These are phyloP conservation scores for Leucoptera coffeella DNA, from an alignment of 2,888 invertebrate species.

Conservation along the genomic window DNA sequence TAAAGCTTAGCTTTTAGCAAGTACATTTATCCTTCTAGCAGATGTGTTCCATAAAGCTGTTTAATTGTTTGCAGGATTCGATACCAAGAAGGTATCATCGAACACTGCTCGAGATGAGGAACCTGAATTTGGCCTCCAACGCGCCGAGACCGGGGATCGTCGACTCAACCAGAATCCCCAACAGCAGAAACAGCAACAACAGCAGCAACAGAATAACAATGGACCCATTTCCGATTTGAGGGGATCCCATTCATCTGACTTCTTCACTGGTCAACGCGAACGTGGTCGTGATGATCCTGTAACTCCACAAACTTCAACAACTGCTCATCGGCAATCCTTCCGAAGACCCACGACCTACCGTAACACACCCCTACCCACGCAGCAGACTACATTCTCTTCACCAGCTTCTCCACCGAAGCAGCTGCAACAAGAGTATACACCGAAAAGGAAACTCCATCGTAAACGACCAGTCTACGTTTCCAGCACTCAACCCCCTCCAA, in stretches of 20 bases:
- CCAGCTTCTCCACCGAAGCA: slow-evolving; percentile 12
- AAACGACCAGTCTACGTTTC: slow-evolving; percentile 31
- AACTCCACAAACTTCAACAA: slow-evolving; percentile 9
- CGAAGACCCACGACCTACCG: slow-evolving; percentile 34
- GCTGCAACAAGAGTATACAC: slow-evolving; percentile 17
- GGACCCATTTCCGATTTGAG: slow-evolving; percentile 56
- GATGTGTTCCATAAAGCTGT: not conserved
- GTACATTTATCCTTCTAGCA: no score
- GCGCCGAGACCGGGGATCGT: slow-evolving; percentile 60
- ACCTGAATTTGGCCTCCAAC: slow-evolving; percentile 64
- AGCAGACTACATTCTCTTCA: slow-evolving; percentile 3
- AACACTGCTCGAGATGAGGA: slow-evolving; percentile 62
- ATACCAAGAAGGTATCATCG: slow-evolving; percentile 52
- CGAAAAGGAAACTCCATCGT: slow-evolving; percentile 31
- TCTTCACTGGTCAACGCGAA: slow-evolving; percentile 57
- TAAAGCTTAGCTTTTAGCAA: no score
- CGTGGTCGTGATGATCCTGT: slow-evolving; percentile 32
- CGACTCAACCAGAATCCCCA: slow-evolving; percentile 25
- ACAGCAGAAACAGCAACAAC: no score
- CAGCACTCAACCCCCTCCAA: slow-evolving; percentile 17
- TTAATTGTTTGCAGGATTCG: slow-evolving; percentile 54
- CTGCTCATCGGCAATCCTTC: slow-evolving; percentile 19
- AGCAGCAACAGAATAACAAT: slow-evolving; percentile 12
- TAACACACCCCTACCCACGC: slow-evolving; percentile 17
- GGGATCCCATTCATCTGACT: slow-evolving; percentile 69